These are phyloP conservation scores for Coenobita brevimanus DNA, from an alignment of 1,140 invertebrate species.

Conservation along the genomic window DNA sequence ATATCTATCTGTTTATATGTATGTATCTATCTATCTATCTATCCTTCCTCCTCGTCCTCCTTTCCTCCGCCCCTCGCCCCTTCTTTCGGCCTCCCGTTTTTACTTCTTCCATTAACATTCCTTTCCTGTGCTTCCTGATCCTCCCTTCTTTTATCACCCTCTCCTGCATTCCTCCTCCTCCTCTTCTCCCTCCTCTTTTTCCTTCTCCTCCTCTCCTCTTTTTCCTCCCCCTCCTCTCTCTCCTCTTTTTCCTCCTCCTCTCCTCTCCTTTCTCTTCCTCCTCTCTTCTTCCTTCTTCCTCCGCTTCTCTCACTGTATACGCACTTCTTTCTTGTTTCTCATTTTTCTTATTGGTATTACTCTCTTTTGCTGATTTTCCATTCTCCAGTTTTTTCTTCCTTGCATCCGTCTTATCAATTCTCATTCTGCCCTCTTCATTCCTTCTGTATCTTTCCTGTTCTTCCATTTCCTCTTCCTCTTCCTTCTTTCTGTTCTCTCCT, in stretches of 20 bases:
- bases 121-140: not conserved
- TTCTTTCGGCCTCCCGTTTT: not conserved
- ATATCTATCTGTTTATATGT: too few relatives aligned
- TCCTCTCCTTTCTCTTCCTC: too few relatives aligned
- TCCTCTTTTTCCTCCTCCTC: too few relatives aligned
- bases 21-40: not conserved
- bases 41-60: not conserved
- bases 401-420: not conserved
- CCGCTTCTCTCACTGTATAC: too few relatives aligned
- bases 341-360: not conserved
- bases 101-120: not conserved
- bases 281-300: too few relatives aligned
- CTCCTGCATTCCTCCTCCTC: too few relatives aligned
- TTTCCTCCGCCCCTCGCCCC: not conserved
- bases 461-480: not conserved
- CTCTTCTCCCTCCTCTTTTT: not conserved
- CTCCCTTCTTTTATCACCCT: not conserved
- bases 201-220: not conserved
- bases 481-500: not conserved
- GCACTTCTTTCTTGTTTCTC: too few relatives aligned
- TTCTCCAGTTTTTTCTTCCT: not conserved
- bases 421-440: not conserved
- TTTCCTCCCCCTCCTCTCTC: not conserved
- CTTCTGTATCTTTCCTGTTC: too few relatives aligned
- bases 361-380: not conserved